Evolutionary conservation across 2,888 invertebrate genomes (phyloP).

Genomic region (Entomobrya multifasciata): DNA sequence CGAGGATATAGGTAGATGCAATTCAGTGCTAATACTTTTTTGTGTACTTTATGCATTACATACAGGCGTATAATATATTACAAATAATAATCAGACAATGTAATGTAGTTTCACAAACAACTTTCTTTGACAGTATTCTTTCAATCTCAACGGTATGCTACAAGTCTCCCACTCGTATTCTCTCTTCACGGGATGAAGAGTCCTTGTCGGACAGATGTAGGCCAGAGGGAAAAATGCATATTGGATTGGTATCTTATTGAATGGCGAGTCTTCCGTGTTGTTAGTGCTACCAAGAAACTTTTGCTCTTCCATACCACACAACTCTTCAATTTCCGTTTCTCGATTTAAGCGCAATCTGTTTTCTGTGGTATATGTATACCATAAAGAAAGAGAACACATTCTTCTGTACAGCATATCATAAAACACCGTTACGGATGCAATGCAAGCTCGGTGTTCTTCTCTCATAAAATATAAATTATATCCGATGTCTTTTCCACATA

Average conservation of each 20-base stretch:
- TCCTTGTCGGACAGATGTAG: conserved; percentile 25
- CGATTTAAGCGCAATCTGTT: background rate
- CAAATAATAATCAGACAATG: background rate
- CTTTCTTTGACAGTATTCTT: conserved; percentile 23
- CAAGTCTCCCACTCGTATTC: background rate
- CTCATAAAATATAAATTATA: no score
- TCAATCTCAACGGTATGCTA: conserved; percentile 29
- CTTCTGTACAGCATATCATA: no score
- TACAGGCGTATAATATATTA: no score
- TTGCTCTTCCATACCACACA: background rate
- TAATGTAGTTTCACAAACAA: conserved; percentile 16
- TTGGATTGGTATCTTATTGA: conserved; percentile 19
- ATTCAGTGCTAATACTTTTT: no score
- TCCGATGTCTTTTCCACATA: background rate
- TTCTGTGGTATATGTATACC: no score
- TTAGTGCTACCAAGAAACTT: background rate
- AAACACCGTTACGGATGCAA: no score
- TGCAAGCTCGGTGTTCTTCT: no score
- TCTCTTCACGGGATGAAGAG: conserved; percentile 3
- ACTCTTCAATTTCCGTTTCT: conserved; percentile 12
- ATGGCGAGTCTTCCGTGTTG: background rate
- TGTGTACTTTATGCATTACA: no score
- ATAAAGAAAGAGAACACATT: background rate
- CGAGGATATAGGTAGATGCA: background rate
- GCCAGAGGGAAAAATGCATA: conserved; percentile 27